Conservation (phyloP, 2,113 vertebrate species). For the Atrichornis clamosus region DNA sequence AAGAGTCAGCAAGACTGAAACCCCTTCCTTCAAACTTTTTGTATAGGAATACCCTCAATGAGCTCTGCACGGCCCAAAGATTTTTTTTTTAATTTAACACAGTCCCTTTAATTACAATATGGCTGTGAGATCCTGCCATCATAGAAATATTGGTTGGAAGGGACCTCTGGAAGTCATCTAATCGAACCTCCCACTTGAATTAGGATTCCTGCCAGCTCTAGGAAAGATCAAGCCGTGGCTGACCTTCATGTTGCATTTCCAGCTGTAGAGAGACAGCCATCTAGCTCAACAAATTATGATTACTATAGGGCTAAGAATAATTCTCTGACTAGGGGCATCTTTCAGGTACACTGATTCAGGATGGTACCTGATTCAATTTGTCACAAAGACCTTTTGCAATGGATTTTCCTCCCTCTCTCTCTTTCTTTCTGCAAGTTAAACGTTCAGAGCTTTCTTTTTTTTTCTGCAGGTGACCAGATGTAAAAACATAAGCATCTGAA, state of each 20-base stretch:
- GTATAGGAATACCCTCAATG: neutral
- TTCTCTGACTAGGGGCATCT: neutral
- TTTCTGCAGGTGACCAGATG: neutral
- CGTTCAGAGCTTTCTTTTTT: neutral
- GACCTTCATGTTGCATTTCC: neutral
- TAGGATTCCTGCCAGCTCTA: neutral
- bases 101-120: neutral
- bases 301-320: slow-evolving; percentile 24
- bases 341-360: neutral
- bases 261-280: neutral
- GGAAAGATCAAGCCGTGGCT: neutral
- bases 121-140: neutral
- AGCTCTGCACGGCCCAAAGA: neutral
- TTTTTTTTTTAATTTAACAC: neutral
- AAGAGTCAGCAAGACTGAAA: neutral
- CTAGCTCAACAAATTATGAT: neutral
- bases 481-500: neutral
- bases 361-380: neutral
- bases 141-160: neutral
- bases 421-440: neutral
- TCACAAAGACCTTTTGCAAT: neutral
- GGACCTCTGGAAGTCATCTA: neutral
- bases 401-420: neutral
- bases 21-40: neutral
- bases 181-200: neutral